A percentile compares a stretch with the other conserved stretches of the same genome.
These are phyloP conservation scores for Stomorhina lunata DNA, from an alignment of 2,888 invertebrate species.

Conservation along the genomic window DNA sequence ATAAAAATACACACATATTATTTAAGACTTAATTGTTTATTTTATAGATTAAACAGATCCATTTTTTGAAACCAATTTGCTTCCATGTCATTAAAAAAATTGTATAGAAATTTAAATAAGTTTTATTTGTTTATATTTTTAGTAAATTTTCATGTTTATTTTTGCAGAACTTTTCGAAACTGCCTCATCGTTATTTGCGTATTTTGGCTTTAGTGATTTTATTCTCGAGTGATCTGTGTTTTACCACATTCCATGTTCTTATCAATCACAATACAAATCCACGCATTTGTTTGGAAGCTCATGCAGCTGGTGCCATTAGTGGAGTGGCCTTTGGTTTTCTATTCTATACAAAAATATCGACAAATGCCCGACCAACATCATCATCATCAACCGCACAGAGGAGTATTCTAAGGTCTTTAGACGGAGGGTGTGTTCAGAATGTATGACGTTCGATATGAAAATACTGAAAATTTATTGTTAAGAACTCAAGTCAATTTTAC, in stretches of 20 bases:
- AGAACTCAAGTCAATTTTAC: background rate
- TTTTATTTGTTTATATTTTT: background rate
- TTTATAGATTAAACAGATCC: background rate
- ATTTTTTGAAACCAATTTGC: background rate
- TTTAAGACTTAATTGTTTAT: background rate
- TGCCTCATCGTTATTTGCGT: constrained; percentile 81
- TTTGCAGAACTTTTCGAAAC: constrained; percentile 80
- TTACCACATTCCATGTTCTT: constrained; percentile 80
- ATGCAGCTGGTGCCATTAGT: constrained; percentile 85
- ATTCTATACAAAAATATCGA: constrained; percentile 26
- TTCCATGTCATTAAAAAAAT: background rate
- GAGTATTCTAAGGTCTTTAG: background rate
- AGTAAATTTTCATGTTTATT: constrained; percentile 53
- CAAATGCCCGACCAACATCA: background rate
- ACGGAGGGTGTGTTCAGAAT: constrained; percentile 2
- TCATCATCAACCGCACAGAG: too few species aligned
- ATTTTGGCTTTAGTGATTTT: constrained; percentile 83
- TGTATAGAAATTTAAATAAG: background rate
- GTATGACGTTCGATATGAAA: constrained; percentile 7
- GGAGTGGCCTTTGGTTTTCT: constrained; percentile 81
- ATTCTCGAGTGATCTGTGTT: constrained; percentile 84
- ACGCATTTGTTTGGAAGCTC: constrained; percentile 86
- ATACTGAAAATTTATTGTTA: background rate
- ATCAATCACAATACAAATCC: constrained; percentile 79
- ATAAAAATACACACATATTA: background rate